phyloP scores from a whole-genome alignment of 2,888 invertebrate species.

The Eristalis tenax region DNA sequence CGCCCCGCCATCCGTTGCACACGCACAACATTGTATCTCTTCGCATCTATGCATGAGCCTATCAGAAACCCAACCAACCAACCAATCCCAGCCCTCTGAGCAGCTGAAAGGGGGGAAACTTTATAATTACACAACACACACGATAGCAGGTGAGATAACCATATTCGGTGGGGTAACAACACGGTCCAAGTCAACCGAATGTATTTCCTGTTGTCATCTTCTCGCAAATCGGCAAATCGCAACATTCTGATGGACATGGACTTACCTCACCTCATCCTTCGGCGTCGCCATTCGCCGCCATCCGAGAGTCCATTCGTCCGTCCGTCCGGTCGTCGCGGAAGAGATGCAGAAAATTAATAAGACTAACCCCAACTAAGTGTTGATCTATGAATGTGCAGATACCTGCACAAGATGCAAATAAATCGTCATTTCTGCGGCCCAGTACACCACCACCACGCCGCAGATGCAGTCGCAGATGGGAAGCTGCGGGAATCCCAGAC shows the following conservation, averaged over 20 bases:
- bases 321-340: neutral
- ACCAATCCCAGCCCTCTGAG: neutral
- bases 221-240: constrained; percentile 70
- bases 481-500: constrained; percentile 59
- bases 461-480: neutral
- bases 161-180: constrained; percentile 54
- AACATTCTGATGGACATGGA: constrained; percentile 72
- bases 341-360: constrained; percentile 60
- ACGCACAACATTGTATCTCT: constrained; percentile 55
- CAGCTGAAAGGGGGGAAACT: neutral
- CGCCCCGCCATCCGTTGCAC: neutral
- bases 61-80: constrained; percentile 54
- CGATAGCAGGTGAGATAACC: constrained; percentile 64
- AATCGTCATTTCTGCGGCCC: constrained; percentile 52
- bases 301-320: neutral
- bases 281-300: constrained; percentile 39
- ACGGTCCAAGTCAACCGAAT: constrained; percentile 36
- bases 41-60: constrained; percentile 6
- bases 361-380: constrained; percentile 57
- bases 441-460: constrained; percentile 59
- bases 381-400: constrained; percentile 71
- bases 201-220: constrained; percentile 71
- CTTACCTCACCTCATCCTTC: constrained; percentile 63
- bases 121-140: constrained; percentile 68
- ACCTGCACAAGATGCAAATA: constrained; percentile 66